Conservation (phyloP, 1,140 invertebrate species). For the Stenopsyche tienmushanensis region DNA sequence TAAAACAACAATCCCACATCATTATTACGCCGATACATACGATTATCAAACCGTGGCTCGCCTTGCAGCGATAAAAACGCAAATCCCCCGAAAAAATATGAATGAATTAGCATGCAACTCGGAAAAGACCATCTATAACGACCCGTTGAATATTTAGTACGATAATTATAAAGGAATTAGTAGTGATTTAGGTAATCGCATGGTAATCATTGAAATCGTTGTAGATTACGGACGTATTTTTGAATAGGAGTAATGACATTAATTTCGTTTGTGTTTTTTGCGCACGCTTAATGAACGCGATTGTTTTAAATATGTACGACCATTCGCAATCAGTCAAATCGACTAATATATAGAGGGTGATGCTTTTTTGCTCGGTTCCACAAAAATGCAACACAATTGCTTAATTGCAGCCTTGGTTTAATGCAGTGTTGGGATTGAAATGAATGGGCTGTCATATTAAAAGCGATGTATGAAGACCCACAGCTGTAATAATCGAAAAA, state of each 20-base stretch:
- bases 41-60: no score
- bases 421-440: no score
- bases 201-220: not conserved
- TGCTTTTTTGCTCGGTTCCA: no score
- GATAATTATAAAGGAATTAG: slow-evolving; percentile 32
- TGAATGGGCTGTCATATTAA: no score
- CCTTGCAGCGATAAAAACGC: not conserved
- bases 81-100: not conserved
- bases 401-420: no score
- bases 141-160: slow-evolving; percentile 8
- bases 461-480: no score
- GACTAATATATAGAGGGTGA: not conserved
- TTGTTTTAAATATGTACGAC: not conserved
- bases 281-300: not conserved
- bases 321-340: not conserved
- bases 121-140: not conserved
- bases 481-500: no score
- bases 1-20: no score
- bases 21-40: no score
- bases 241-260: slow-evolving; percentile 16
- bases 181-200: slow-evolving; percentile 12
- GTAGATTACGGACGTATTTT: not conserved
- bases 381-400: no score
- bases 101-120: not conserved
- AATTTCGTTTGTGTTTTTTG: slow-evolving; percentile 9